A percentile compares a stretch with the other conserved stretches of the same genome.
phyloP scores from a whole-genome alignment of 92 coral and sea anemone genomes.

The Epizoanthus stellaris region DNA sequence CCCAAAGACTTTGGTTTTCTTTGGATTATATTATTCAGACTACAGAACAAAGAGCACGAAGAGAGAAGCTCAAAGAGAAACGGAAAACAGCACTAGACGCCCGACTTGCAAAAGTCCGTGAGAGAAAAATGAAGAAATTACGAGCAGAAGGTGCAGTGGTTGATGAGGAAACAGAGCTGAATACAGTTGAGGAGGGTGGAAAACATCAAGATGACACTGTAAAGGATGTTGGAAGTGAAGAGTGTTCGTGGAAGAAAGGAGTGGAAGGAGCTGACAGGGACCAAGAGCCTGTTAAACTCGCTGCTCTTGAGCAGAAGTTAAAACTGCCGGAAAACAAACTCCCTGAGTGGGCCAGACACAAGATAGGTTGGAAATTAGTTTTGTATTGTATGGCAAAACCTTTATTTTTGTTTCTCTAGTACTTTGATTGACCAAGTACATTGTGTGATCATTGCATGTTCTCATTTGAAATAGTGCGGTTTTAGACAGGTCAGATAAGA shows the following conservation, averaged over 20 bases:
- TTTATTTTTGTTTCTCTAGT: too few species aligned
- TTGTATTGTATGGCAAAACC: too few species aligned
- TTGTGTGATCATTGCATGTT: too few species aligned
- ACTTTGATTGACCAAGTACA: too few species aligned
- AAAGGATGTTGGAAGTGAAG: slow-evolving; percentile 7
- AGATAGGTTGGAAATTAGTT: slow-evolving; percentile 58
- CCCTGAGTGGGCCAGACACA: slow-evolving; percentile 89
- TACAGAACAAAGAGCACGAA: slow-evolving; percentile 83
- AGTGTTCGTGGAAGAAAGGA: slow-evolving; percentile 26
- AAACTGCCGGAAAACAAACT: slow-evolving; percentile 19
- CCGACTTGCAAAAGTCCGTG: slow-evolving; percentile 91
- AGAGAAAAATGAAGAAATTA: slow-evolving; percentile 75
- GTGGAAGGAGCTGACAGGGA: not conserved
- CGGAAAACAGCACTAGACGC: slow-evolving; percentile 95
- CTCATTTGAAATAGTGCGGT: too few species aligned
- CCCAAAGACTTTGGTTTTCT: not conserved
- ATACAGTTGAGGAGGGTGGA: slow-evolving; percentile 7
- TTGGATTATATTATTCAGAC: slow-evolving; percentile 64
- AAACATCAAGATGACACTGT: slow-evolving; percentile 25
- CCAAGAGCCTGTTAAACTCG: not conserved
- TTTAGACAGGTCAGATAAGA: too few species aligned
- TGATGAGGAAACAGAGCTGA: slow-evolving; percentile 18
- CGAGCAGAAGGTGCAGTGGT: slow-evolving; percentile 62
- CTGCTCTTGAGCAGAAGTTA: not conserved
- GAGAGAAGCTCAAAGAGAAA: slow-evolving; percentile 88